phyloP scores from a whole-genome alignment of 2,113 vertebrate genomes.

The Monopterus albus region DNA sequence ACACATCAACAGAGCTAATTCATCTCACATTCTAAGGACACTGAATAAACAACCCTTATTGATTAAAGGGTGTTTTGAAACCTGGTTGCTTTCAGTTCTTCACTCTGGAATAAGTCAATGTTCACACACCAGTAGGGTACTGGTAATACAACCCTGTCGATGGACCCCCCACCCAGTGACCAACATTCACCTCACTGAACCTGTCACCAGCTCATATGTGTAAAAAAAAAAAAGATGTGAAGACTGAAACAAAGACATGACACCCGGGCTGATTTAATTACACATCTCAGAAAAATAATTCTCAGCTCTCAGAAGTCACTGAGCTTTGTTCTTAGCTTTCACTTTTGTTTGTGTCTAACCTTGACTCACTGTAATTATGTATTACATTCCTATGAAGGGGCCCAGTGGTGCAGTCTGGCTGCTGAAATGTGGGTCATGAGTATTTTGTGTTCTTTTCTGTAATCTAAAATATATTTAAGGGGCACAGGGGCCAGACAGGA shows the following conservation, averaged over 20 bases:
- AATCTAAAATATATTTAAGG: slow-evolving; percentile 78
- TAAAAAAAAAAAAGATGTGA: slow-evolving; percentile 19
- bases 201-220: slow-evolving; percentile 48
- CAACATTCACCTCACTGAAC: slow-evolving; percentile 53
- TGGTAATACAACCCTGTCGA: slow-evolving; percentile 51
- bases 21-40: slow-evolving; percentile 49
- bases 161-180: slow-evolving; percentile 31
- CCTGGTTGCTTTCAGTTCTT: slow-evolving; percentile 27
- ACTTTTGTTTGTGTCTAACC: slow-evolving; percentile 50
- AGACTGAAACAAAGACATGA: slow-evolving; percentile 42
- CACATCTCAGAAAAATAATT: slow-evolving; percentile 60
- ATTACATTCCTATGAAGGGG: slow-evolving; percentile 37
- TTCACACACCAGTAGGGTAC: slow-evolving; percentile 63
- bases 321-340: slow-evolving; percentile 53
- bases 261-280: slow-evolving; percentile 55
- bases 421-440: slow-evolving; percentile 67
- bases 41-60: slow-evolving; percentile 51
- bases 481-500: slow-evolving; percentile 62
- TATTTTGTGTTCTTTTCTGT: slow-evolving; percentile 72
- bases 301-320: slow-evolving; percentile 41
- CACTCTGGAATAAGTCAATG: slow-evolving; percentile 62
- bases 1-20: slow-evolving; percentile 43
- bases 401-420: slow-evolving; percentile 47
- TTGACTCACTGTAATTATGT: slow-evolving; percentile 70
- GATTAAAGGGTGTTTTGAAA: slow-evolving; percentile 79